These are phyloP conservation scores for Gymnorhina tibicen DNA, from an alignment of 2,113 vertebrate species.

Conservation along the genomic window DNA sequence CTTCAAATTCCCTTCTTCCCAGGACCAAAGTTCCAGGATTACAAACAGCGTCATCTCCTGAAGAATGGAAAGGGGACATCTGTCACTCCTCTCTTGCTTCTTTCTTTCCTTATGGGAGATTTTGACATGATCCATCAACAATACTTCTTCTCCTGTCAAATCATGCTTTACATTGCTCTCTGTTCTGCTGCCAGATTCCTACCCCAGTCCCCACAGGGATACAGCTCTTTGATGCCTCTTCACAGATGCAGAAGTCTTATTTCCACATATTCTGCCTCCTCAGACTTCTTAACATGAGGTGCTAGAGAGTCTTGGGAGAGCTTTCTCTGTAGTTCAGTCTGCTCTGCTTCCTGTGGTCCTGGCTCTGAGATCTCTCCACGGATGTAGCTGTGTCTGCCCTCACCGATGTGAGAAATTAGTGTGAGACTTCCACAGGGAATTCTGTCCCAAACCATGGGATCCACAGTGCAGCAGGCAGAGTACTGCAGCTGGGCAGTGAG, in stretches of 20 bases:
- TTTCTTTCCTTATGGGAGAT: not conserved
- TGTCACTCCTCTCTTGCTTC: not conserved
- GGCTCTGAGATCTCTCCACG: fast-evolving
- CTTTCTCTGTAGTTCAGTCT: not conserved
- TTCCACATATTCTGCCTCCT: not conserved
- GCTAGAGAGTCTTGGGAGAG: too few relatives aligned
- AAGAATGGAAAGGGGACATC: not conserved
- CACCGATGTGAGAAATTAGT: fast-evolving
- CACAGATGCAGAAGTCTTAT: not conserved
- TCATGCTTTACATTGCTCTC: not conserved
- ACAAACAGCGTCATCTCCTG: fast-evolving
- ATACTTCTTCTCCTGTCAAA: not conserved
- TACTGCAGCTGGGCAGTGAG: not conserved
- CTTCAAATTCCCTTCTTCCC: not conserved
- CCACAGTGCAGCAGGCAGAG: fast-evolving
- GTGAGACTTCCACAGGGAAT: not conserved
- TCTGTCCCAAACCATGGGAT: not conserved
- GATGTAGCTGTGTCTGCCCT: not conserved
- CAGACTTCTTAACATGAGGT: not conserved
- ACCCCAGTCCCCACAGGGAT: not conserved
- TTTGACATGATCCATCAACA: not conserved
- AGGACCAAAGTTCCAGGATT: not conserved
- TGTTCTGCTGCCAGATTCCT: not conserved
- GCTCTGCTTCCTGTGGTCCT: not conserved
- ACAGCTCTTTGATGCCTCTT: not conserved